These are phyloP conservation scores for Drosophila baimaii DNA, from an alignment of 1,140 invertebrate species.

Conservation along the genomic window DNA sequence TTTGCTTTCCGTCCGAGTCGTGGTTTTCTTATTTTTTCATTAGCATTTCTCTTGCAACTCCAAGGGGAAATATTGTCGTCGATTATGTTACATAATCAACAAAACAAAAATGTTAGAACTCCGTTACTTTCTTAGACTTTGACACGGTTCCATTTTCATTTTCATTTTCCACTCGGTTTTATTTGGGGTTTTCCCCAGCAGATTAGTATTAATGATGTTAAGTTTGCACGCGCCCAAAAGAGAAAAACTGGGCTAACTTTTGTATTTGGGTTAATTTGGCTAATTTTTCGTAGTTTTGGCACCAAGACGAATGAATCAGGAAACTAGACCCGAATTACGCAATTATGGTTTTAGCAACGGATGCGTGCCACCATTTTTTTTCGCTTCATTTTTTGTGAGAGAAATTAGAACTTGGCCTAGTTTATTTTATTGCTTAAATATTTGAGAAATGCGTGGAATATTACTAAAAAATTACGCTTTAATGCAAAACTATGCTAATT, in stretches of 20 bases:
- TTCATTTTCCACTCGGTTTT: constrained; percentile 16
- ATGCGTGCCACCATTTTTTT: constrained; percentile 1
- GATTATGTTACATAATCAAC: constrained; percentile 73
- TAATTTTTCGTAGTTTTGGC: constrained; percentile 42
- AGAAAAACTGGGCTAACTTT: constrained; percentile 25
- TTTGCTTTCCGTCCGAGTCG: constrained; percentile 11
- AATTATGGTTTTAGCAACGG: constrained; percentile 46
- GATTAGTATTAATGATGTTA: constrained; percentile 70
- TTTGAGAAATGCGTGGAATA: not conserved
- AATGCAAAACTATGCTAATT: not conserved
- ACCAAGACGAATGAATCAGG: constrained; percentile 42
- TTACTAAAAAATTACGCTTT: not conserved
- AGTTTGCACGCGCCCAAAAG: constrained; percentile 59
- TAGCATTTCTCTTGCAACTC: constrained; percentile 65
- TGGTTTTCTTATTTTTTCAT: constrained; percentile 63
- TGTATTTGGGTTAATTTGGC: constrained; percentile 64
- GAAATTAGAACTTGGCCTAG: not conserved
- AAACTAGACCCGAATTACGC: constrained; percentile 33
- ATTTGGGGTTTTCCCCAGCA: constrained; percentile 38
- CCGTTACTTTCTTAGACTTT: constrained; percentile 41
- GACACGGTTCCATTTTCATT: constrained; percentile 54
- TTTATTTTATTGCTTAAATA: not conserved
- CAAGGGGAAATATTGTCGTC: constrained; percentile 73
- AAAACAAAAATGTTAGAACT: constrained; percentile 45
- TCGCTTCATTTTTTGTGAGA: not conserved